Evolutionary conservation across 2,797 vertebrate species (phyloP), one percentile per base, ranked within the genome.

Genomic region (Gobionotothen gibberifrons): DNA sequence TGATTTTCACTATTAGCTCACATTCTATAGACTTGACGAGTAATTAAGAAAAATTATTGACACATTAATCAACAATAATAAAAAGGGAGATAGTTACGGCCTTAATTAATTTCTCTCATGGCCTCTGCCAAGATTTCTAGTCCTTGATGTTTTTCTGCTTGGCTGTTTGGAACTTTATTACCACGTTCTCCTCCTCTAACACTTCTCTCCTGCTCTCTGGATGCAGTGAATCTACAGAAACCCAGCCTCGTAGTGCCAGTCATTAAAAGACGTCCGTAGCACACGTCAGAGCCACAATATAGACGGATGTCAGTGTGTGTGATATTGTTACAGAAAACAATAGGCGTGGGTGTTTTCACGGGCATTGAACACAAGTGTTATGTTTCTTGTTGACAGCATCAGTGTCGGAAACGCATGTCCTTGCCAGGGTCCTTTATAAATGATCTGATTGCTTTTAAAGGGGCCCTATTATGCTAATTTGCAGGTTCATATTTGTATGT

Each of bases 31-130:
- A 52, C 44, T 9, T 51, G 43, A 32, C 0, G 2, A 53, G 26
- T 54, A 59, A 67, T 76, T 29, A 46, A 46, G 40, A 44, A 32
- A 63, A 65, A 40, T 14, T 57, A 58, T n/a, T 29, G 21, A 43
- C 26, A 63, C 43, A 63, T 63, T 53, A 62, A 68, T 63, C 57
- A 58, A 32, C 46, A 53, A 43, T 58, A 8, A 46, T 21, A n/a
- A 10, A 16, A 36, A 36, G 32, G 32, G 32, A 36, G 32, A 29
- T n/a, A 42, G 13, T 39, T 29, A 57, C 26, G 36, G 54, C 32
- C 5, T 11, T 40, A 46, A 71, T 69, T 54, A 58, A n/a, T 64
- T 49, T 51, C 62, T 67, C 16, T 51, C 16, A 12, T 9, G 58
- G 42, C 40, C 26, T 65, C 2, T 2, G 19, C 54, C 17, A 19